These are phyloP conservation scores for Lordiphosa andalusiaca DNA, from an alignment of 2,888 invertebrate species.

Conservation along the genomic window DNA sequence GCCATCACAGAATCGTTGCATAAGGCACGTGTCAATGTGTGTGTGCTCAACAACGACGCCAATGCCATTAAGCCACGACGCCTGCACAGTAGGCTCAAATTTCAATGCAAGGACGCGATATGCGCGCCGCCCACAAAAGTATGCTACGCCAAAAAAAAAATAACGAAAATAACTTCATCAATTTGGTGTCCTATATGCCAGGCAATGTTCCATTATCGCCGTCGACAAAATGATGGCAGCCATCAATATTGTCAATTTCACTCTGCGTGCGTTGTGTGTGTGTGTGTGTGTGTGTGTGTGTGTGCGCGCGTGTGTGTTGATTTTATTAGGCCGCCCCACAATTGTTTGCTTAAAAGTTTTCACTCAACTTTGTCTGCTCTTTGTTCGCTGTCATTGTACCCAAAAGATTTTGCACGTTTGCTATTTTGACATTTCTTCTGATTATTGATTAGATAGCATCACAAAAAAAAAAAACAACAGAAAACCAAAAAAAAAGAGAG, in stretches of 20 bases:
- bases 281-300: slow-evolving; percentile 4
- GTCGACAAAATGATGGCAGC: slow-evolving; percentile 6
- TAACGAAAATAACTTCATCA: slow-evolving; percentile 51
- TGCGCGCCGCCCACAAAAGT: slow-evolving; percentile 18
- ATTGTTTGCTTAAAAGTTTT: slow-evolving; percentile 71
- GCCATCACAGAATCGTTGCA: slow-evolving; percentile 28
- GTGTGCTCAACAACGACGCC: slow-evolving; percentile 23
- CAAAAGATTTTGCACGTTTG: slow-evolving; percentile 67
- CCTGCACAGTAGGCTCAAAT: slow-evolving; percentile 30
- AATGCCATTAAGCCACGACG: slow-evolving; percentile 38
- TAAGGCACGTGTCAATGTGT: slow-evolving; percentile 34
- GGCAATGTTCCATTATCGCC: slow-evolving; percentile 28
- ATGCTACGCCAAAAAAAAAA: slow-evolving; percentile 16
- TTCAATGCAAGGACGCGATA: slow-evolving; percentile 38
- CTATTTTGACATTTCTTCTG: slow-evolving; percentile 66
- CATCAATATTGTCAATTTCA: slow-evolving; percentile 43
- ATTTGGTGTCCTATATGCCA: slow-evolving; percentile 33
- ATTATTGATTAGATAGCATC: slow-evolving; percentile 71
- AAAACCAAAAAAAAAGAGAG: slow-evolving; percentile 9
- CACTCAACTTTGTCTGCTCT: slow-evolving; percentile 40
- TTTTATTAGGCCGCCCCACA: slow-evolving; percentile 61
- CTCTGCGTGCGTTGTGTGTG: slow-evolving; percentile 5
- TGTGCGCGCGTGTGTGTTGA: slow-evolving; percentile 18
- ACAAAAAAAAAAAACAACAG: slow-evolving; percentile 25
- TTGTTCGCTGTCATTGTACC: slow-evolving; percentile 49